phyloP scores from a whole-genome alignment of 2,888 invertebrate genomes.

The Thymelicus acteon region DNA sequence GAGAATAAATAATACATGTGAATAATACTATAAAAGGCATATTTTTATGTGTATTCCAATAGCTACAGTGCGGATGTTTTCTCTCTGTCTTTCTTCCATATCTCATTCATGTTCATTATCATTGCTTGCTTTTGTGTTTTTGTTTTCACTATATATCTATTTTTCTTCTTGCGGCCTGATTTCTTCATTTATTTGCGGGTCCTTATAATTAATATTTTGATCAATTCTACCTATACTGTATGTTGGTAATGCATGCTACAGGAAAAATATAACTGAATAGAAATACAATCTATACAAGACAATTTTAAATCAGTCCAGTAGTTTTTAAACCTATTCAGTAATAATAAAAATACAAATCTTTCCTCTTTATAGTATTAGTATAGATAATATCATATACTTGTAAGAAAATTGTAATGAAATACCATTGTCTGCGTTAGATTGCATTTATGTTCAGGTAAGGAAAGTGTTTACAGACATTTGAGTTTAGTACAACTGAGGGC shows the following conservation, averaged over 20 bases:
- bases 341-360: too few species aligned
- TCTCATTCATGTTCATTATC: constrained; percentile 58
- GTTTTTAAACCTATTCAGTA: too few species aligned
- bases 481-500: too few species aligned
- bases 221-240: background rate
- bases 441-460: constrained; percentile 30
- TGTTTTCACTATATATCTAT: constrained; percentile 45
- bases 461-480: background rate
- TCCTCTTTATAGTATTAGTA: too few species aligned
- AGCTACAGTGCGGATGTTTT: background rate
- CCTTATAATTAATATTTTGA: constrained; percentile 12
- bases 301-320: background rate
- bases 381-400: too few species aligned
- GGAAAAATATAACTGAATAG: background rate
- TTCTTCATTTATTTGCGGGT: constrained; percentile 45
- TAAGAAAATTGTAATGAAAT: too few species aligned
- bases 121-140: constrained; percentile 73
- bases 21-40: too few species aligned
- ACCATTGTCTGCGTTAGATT: background rate
- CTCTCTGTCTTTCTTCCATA: constrained; percentile 7
- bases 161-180: constrained; percentile 42
- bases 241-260: constrained; percentile 35
- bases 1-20: too few species aligned
- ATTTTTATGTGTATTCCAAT: too few species aligned
- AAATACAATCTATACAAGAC: background rate